Conservation (phyloP, 2,888 invertebrate species). For the Oligia latruncula region DNA sequence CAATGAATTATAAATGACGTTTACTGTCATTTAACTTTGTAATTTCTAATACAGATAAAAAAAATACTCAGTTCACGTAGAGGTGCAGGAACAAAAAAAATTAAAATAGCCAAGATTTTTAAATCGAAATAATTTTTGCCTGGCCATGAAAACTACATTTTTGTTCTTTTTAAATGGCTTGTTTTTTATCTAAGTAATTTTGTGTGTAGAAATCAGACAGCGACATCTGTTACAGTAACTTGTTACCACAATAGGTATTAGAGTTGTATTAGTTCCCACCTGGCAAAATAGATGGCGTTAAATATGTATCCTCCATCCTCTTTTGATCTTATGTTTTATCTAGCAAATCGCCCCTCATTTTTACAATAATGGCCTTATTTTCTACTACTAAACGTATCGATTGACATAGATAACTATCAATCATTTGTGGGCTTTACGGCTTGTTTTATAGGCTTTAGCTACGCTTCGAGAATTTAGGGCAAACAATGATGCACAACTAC, state of each 20-base stretch:
- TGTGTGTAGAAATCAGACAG: neutral
- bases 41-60: conserved; percentile 45
- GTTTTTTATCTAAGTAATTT: too few species aligned
- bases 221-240: conserved; percentile 21
- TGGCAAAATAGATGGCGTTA: conserved; percentile 37
- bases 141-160: neutral
- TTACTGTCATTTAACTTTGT: conserved; percentile 60
- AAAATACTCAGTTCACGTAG: conserved; percentile 12
- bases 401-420: neutral
- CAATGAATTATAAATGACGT: conserved; percentile 68
- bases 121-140: neutral
- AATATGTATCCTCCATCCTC: neutral
- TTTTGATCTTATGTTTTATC: too few species aligned
- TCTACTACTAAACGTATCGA: neutral
- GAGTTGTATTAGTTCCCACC: neutral
- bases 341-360: neutral
- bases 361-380: neutral
- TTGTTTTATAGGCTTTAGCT: conserved; percentile 6
- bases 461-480: conserved; percentile 28
- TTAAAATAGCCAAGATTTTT: neutral
- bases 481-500: conserved; percentile 38
- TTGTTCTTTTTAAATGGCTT: too few species aligned
- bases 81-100: neutral
- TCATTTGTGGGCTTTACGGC: neutral
- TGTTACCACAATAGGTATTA: neutral